Evolutionary conservation across 2,113 vertebrate genomes (phyloP).

Genomic region (Megaceryle maxima): DNA sequence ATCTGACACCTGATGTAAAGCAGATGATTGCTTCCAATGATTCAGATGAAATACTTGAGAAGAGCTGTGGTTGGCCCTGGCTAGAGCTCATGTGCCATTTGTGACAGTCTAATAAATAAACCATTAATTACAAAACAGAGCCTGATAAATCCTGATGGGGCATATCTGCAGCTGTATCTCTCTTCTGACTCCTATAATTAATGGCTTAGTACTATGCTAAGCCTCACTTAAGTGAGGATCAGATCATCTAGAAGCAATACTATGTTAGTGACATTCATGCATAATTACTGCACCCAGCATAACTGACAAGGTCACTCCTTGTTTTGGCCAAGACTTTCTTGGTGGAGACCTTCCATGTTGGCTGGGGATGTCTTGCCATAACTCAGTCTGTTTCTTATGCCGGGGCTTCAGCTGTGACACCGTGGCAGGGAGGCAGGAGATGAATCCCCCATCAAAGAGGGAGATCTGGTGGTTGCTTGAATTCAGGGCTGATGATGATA

Average conservation of each 20-base stretch:
- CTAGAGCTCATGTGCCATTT: not conserved
- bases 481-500: not conserved
- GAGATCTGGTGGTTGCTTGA: not conserved
- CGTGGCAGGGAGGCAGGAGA: not conserved
- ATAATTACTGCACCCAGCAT: not conserved
- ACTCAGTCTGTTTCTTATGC: not conserved
- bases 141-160: slow-evolving; percentile 66
- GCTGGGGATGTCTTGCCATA: not conserved
- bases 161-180: slow-evolving; percentile 21
- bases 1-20: slow-evolving; percentile 62
- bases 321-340: not conserved
- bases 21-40: slow-evolving; percentile 77
- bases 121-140: slow-evolving; percentile 72
- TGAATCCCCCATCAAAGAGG: not conserved
- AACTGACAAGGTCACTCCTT: slow-evolving; percentile 10
- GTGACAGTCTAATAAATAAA: slow-evolving; percentile 63
- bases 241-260: not conserved
- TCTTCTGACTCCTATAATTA: slow-evolving; percentile 30
- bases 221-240: not conserved
- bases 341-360: accelerated
- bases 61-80: not conserved
- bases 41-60: slow-evolving; percentile 62
- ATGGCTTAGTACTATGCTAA: not conserved
- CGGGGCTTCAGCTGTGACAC: not conserved
- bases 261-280: not conserved